phyloP scores from a whole-genome alignment of 2,113 vertebrate genomes.

The Apeltes quadracus region DNA sequence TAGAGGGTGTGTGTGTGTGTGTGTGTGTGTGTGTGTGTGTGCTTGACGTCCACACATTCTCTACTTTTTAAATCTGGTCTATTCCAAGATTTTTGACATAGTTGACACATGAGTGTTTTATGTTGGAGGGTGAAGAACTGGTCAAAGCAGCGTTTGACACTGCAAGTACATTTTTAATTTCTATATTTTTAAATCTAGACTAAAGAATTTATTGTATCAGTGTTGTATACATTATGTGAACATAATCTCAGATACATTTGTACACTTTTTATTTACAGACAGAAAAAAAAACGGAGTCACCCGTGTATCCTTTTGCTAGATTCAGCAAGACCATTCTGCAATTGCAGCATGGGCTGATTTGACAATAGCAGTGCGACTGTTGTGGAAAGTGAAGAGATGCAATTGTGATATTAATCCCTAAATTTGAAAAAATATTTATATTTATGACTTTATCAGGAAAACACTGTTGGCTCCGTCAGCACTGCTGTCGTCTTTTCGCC shows the following conservation, averaged over 20 bases:
- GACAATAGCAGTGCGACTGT: too few species aligned
- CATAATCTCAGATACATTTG: not conserved
- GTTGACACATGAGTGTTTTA: not conserved
- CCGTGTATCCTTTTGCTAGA: too few species aligned
- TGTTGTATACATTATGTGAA: not conserved
- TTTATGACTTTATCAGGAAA: not conserved
- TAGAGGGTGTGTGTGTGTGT: not conserved
- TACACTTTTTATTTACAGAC: too few species aligned
- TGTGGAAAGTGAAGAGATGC: too few species aligned
- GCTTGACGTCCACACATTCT: constrained; percentile 1
- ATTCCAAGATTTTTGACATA: not conserved
- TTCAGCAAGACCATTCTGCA: too few species aligned
- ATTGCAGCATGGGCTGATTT: too few species aligned
- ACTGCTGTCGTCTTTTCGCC: not conserved
- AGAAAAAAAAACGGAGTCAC: too few species aligned
- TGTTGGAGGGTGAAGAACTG: not conserved
- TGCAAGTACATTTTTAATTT: too few species aligned
- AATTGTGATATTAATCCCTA: not conserved
- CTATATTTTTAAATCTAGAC: too few species aligned
- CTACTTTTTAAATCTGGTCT: not conserved
- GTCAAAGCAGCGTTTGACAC: not conserved
- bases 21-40: not conserved
- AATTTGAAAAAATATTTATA: not conserved
- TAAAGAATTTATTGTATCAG: not conserved
- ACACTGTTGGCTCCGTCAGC: not conserved